Base-by-base conservation (phyloP, 1,140 invertebrate genomes). In the Oryctes rhinoceros region DNA sequence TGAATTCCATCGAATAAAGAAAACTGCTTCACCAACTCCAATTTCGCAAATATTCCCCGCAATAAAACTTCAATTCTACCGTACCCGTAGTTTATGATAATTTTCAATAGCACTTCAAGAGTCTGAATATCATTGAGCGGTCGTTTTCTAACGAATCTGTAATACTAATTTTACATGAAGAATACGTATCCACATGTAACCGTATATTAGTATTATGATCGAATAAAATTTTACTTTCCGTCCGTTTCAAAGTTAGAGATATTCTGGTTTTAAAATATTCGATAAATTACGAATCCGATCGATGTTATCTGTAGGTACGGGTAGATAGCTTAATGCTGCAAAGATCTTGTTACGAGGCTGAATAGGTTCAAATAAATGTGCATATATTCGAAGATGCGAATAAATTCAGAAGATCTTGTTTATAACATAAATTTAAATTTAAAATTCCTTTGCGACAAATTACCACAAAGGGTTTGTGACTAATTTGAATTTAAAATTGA, bases 1-100 rank as follows among this genome's bases (percentile, higher is more conserved):
- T 71, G 65, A 71, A 71, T 35, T 71, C 65, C 35, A 30, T 30
- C 20, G 65, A 35, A 30, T 20, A 71, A 71, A 71, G 35, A 20
- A 20, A 71, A 71, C 65, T 71, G 35, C 24, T 37, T 71, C 65
- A 71, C 65, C 10, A 71, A 35, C 65, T 71, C 20, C 65, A 71
- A 71, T 71, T 35, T 71, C 65, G 35, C n/a, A 20, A 71, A 71
- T 71, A 71, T 35, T 71, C 20, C 11, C n/a, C 1, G 4, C 65
- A 71, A 30, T 71, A 24, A 71, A 71, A 71, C 20, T 24, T 37
- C 65, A 71, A 71, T 71, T 71, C 15, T 35, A 71, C 10, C 65
- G 35, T 71, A 24, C 20, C 10, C 18, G 53, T 39, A 71, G 24
- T 35, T 71, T 71, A 35, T 35, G 65, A 71, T 71, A 71, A 67